A percentile compares a stretch with the other conserved stretches of the same genome.
Conservation (phyloP, 2,797 vertebrate species). For the Bradypodion ventrale region DNA sequence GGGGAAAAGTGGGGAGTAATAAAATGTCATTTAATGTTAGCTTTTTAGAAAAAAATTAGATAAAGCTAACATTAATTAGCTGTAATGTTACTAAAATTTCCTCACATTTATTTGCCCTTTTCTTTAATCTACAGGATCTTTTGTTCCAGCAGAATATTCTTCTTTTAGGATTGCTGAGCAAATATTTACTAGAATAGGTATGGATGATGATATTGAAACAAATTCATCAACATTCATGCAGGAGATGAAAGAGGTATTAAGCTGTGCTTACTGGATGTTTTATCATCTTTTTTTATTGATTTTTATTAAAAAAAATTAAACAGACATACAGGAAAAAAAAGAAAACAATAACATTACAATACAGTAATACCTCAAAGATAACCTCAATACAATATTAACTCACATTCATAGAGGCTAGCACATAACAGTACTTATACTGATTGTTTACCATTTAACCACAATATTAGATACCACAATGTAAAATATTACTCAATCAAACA, state of each 20-base stretch:
- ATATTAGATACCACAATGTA: no score
- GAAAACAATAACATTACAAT: no score
- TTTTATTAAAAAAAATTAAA: no score
- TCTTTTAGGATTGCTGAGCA: conserved; percentile 92
- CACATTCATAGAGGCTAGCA: no score
- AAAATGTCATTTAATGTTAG: conserved; percentile 31
- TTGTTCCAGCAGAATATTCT: conserved; percentile 92
- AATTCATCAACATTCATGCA: conserved; percentile 97
- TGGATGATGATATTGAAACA: conserved; percentile 97
- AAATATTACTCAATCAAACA: no score
- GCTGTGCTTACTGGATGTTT: conserved; percentile 27
- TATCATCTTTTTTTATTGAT: no score
- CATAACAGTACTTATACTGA: no score
- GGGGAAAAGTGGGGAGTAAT: background rate
- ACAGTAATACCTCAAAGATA: no score
- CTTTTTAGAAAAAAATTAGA: conserved; percentile 1
- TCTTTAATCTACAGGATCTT: conserved; percentile 84
- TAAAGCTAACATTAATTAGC: conserved; percentile 10
- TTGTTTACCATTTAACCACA: no score
- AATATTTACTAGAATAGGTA: conserved; percentile 96
- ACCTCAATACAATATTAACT: no score
- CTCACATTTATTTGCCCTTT: background rate
- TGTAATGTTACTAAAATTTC: background rate
- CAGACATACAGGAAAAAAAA: no score
- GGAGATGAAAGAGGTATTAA: conserved; percentile 95